Percentiles rank a stretch among this genome's conserved stretches.
phyloP scores from a whole-genome alignment of 2,888 invertebrate genomes.

The Microctonus hyperodae region DNA sequence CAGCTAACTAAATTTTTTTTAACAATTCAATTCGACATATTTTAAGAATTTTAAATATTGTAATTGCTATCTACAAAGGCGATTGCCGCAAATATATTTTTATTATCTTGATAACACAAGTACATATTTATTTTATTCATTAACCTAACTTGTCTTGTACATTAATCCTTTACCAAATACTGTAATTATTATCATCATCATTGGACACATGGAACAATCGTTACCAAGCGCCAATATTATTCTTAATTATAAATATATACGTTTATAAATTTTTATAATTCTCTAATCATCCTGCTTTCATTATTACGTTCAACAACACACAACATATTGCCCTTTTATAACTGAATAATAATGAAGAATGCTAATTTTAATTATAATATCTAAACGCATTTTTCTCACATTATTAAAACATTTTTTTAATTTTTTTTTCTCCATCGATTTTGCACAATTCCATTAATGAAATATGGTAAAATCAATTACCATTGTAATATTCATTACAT shows the following conservation, averaged over 20 bases:
- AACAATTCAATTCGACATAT: constrained; percentile 8
- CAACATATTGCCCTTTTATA: constrained; percentile 23
- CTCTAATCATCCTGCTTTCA: constrained; percentile 15
- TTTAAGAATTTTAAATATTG: neutral
- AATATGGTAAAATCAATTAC: no score
- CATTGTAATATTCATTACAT: no score
- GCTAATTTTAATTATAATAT: no score
- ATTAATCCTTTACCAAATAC: constrained; percentile 23
- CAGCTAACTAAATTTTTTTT: constrained; percentile 17
- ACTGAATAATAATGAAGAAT: no score
- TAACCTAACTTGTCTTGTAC: constrained; percentile 24
- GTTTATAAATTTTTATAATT: constrained; percentile 8
- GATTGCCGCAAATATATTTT: constrained; percentile 37
- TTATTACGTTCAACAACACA: constrained; percentile 16
- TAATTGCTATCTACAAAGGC: constrained; percentile 5
- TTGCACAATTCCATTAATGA: no score
- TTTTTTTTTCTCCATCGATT: no score
- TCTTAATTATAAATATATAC: constrained; percentile 9
- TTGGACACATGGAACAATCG: constrained; percentile 4
- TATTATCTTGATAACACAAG: constrained; percentile 34
- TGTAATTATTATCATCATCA: constrained; percentile 27
- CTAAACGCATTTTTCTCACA: no score
- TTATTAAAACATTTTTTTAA: no score
- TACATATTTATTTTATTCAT: constrained; percentile 39
- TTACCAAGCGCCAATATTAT: constrained; percentile 10